Evolutionary conservation across 92 coral and sea anemone genomes (phyloP), one percentile per base, ranked within the genome.

Genomic region (Epizoanthus ramosus): DNA sequence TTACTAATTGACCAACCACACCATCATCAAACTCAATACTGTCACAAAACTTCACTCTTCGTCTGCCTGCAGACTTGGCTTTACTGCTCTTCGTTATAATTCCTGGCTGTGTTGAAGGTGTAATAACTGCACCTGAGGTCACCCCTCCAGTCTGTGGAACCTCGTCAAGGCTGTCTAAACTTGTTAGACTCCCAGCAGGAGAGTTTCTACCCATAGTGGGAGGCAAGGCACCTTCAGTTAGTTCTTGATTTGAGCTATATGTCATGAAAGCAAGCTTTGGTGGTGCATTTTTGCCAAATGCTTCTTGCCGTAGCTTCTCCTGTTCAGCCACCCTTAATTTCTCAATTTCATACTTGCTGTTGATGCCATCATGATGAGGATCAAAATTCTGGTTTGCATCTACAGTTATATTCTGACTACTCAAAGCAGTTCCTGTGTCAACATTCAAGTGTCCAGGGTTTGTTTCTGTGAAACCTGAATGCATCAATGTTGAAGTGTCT

Each of bases 21-120:
- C 99, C 98, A 84, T 97, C 99, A 67, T 93, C 95, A 92, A 94
- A 97, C 60, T 90, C 94, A 13, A 97, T 95, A 83, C 93, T 97
- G 83, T 97, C 99, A 68, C 91, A 88, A 66, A 97, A 97, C 13
- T 98, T 96, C 35, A 97, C 99, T 6, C 91, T 91, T 61, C 95
- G 89, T 19, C 92, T 88, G 12, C 89, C 80, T 56, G 93, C 90
- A 15, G 95, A 93, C 74, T 84, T 91, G 18, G 71, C 71, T 43
- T 43, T 75, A 57, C 83, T 87, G 15, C 57, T 79, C 65, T 90
- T 94, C 45, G 82, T 71, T 10, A 97, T 90, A n/a, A 97, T 94
- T 28, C 98, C 93, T 15, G 88, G 23, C 74, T 71, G 72, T 63
- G 85, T 9, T 47, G 81, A 73, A 19, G 86, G 52, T 71, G 76